Evolutionary conservation across 2,113 vertebrate genomes (phyloP), one percentile per base, ranked within the genome.

Genomic region (Bolborhynchus lineola): DNA sequence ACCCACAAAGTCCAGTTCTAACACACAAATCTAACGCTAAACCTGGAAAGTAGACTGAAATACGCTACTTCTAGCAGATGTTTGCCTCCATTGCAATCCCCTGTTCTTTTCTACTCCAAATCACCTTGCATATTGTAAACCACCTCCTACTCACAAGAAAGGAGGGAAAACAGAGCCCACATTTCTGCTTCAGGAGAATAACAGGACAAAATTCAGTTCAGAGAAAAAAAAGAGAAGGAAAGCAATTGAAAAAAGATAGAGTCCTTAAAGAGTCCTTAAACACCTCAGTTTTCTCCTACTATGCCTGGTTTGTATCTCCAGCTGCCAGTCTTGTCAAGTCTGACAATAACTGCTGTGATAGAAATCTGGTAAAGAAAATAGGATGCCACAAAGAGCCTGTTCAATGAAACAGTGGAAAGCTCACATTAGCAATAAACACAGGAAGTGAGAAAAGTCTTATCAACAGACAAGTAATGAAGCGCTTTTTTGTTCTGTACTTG

Each of bases 351-450:
- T 93, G 84, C 65, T 79, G 57, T 47, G 87, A 90, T 4, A 62
- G 69, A 86, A 95, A 90, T 93, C 65, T 92, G 82, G 74, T 93
- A 72, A 84, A 94, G 69, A 90, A 96, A 91, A 75, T 76, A 78
- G 62, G 71, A 93, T 82, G 78, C 44, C 13, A 7, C 9, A 4
- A 94, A 74, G 69, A 95, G 70, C 23, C 84, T 81, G 31, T 81
- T 95, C 79, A 95, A 91, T 85, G 55, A 76, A 94, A 72, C 78
- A 87, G 85, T 60, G 57, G 47, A 47, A 93, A 87, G 35, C 67
- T 90, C 85, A 76, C 52, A 64, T 76, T 65, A 97, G 52, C 78
- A 91, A 76, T 64, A 91, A 93, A 91, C 60, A 84, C 52, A 68
- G 42, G 13, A 87, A 90, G 24, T n/a, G 33, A 79, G 60, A 86